Evolutionary conservation across 2,888 invertebrate species (phyloP).

Genomic region (Meliscaeva auricollis): DNA sequence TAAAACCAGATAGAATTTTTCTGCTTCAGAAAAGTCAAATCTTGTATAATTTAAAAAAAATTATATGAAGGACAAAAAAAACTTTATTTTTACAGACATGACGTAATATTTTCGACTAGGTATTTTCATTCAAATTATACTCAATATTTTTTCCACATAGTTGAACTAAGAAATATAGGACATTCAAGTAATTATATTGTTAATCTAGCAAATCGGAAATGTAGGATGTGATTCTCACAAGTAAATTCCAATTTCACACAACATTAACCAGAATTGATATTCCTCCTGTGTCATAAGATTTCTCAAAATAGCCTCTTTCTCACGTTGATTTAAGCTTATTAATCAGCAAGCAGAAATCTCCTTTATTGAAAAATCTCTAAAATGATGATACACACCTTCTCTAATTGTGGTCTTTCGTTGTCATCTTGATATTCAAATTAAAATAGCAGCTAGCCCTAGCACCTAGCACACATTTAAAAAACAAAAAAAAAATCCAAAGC

Average conservation of each 20-base stretch:
- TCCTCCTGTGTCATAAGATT: slow-evolving; percentile 44
- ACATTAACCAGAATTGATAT: slow-evolving; percentile 67
- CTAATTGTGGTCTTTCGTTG: slow-evolving; percentile 21
- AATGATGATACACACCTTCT: slow-evolving; percentile 56
- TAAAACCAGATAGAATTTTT: no score
- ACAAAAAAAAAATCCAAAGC: not conserved
- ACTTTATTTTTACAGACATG: no score
- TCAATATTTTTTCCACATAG: no score
- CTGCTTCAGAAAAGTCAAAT: no score
- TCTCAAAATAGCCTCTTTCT: slow-evolving; percentile 66
- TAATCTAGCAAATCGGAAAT: slow-evolving; percentile 21
- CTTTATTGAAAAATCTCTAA: slow-evolving; percentile 39
- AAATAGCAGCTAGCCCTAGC: slow-evolving; percentile 44
- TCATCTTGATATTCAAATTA: slow-evolving; percentile 31
- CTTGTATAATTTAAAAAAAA: no score
- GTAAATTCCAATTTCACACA: slow-evolving; percentile 52
- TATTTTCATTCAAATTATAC: no score
- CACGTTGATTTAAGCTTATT: slow-evolving; percentile 69
- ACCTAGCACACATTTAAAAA: not conserved
- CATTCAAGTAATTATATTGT: not conserved
- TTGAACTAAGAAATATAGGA: not conserved
- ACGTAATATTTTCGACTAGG: no score
- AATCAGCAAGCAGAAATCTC: slow-evolving; percentile 31
- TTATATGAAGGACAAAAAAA: no score
- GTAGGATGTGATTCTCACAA: slow-evolving; percentile 55